Base-by-base conservation (phyloP, 2,797 vertebrate genomes). In the Cossypha heuglini region DNA sequence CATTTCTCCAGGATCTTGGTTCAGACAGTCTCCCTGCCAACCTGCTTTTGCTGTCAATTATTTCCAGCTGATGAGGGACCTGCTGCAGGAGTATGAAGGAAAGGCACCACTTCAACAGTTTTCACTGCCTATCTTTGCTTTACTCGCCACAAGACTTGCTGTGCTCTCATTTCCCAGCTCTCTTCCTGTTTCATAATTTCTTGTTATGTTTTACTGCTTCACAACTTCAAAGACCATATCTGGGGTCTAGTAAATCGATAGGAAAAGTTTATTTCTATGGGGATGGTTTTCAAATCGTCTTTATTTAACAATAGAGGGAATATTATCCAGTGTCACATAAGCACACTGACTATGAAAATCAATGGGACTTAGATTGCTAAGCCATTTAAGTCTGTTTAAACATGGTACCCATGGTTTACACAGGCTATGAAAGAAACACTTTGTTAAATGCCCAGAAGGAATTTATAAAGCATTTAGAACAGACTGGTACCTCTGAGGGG, bases 311-410 rank as follows among this genome's bases (percentile, higher is more conserved):
- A 93, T 1, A 93, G 69, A 79, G 37, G 35, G 66, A 83, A 33
- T 83, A 88, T 93, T 86, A 93, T 82, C 55, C 51, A 73, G 62
- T 7, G 10, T 69, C 73, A 75, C 68, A 62, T 64, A 86, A 91
- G 69, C 37, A 68, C 68, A 59, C 3, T 81, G 72, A 77, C 91
- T 94, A 73, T 84, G 90, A 88, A 95, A 93, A 96, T 94, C 94
- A 91, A 88, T 85, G 85, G 40, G 24, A 96, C 76, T 91, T 66
- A 78, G 82, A 90, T 10, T 94, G 68, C 58, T 86, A 48, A 94
- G 51, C 78, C 73, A 52, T 66, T 90, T 91, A 90, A 68, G 55
- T 55, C 82, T 96, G 45, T 86, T 96, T 84, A 97, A 96, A 91
- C 54, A 91, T 71, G 46, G 87, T 63, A 69, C 71, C 66, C 40